Percentiles rank a stretch among this genome's conserved stretches.
Conservation (phyloP, 2,888 invertebrate genomes). For the Plagodis pulveraria region DNA sequence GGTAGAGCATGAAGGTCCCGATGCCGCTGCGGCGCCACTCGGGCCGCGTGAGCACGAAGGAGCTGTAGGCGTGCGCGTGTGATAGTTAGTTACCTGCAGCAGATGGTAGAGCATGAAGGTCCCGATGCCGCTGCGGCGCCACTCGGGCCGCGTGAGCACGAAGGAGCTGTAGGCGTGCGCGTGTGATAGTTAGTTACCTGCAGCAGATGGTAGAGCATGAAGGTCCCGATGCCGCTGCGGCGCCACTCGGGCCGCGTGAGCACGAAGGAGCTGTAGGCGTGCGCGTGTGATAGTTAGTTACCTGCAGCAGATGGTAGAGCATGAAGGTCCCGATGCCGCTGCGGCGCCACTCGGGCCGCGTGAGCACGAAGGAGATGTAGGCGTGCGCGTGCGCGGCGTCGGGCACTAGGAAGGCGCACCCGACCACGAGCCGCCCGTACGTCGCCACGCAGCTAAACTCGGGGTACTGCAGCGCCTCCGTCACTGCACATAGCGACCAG, state of each 20-base stretch:
- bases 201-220: conserved; percentile 96
- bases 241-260: conserved; percentile 96
- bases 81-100: conserved; percentile 94
- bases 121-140: conserved; percentile 93
- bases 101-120: conserved; percentile 97
- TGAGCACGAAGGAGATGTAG: conserved; percentile 95
- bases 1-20: conserved; percentile 96
- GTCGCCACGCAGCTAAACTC: conserved; percentile 96
- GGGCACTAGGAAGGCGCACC: conserved; percentile 96
- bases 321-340: conserved; percentile 94
- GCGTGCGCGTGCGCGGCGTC: conserved; percentile 93
- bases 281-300: conserved; percentile 88
- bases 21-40: conserved; percentile 94
- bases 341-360: conserved; percentile 94
- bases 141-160: conserved; percentile 94
- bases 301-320: conserved; percentile 96
- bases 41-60: conserved; percentile 94
- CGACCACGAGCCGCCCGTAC: conserved; percentile 92
- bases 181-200: conserved; percentile 90
- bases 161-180: conserved; percentile 96
- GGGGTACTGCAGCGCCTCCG: conserved; percentile 95
- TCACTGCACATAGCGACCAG: conserved; percentile 82
- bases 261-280: conserved; percentile 96
- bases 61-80: conserved; percentile 94
- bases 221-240: conserved; percentile 91